Base-by-base conservation (phyloP, 2,113 vertebrate species). In the Pelecanoides urinatrix region DNA sequence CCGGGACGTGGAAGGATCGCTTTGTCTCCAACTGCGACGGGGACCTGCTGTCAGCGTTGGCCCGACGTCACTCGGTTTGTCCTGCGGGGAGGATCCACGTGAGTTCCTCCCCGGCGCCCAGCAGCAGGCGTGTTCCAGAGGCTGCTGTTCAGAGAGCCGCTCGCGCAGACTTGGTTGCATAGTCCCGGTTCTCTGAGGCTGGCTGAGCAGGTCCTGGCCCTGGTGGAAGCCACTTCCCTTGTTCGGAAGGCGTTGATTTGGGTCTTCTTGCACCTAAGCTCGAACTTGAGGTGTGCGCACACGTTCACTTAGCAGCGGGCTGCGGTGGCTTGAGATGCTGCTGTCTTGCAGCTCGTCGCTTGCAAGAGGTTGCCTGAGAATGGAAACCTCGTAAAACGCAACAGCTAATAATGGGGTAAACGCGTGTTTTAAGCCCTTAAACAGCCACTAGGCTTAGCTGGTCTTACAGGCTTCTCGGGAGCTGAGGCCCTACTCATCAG, bases 211-310 rank as follows among this genome's bases (percentile, higher is more conserved):
- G 17, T 26, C 32, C 84, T 36, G 23, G n/a, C 36, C 25, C 20
- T 25, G 36, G 45, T 2, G 34, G 55, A 12, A 40, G 27, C 47
- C 10, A 0, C 55, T 30, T 18, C 34, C 45, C 29, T 21, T 9
- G 9, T 38, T 40, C 0, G 2, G 15, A 11, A 40, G 30, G 6
- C 1, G 2, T 14, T 8, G 47, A 1, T 45, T 55, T 29, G 55
- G 40, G 29, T 45, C 47, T 19, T 25, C 66, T 16, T 10, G 7
- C 10, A 5, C 22, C 34, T 7, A 6, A 34, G 67, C 40, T 70
- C 34, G 6, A 32, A 25, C 26, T 8, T 10, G 34, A 70, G 55
- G 34, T 10, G 25, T 16, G 20, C 7, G 6, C 25, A 1, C 16
- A 6, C 3, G 1, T 49, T 34, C 7, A 1, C 30, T 18, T 52